Conservation (phyloP, 1,140 invertebrate species). For the Magallana gigas region DNA sequence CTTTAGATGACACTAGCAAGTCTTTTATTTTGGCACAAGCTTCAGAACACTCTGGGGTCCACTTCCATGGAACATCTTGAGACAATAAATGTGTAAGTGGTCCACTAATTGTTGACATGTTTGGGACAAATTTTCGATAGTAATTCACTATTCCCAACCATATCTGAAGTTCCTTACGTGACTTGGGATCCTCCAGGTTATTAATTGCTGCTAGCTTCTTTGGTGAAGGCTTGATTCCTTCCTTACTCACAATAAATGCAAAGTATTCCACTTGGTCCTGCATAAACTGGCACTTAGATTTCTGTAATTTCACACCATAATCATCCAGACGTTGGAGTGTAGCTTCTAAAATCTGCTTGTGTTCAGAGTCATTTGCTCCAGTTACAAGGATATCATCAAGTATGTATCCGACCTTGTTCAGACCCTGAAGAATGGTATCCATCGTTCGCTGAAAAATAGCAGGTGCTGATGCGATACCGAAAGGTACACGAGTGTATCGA, state of each 20-base stretch:
- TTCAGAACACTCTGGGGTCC: constrained; percentile 45
- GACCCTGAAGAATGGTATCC: constrained; percentile 69
- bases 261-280: constrained; percentile 42
- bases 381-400: too few species aligned
- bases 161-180: constrained; percentile 35
- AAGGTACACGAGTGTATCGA: constrained; percentile 50
- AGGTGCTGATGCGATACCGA: constrained; percentile 75
- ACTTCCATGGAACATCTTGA: constrained; percentile 46
- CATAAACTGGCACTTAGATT: constrained; percentile 56
- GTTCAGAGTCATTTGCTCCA: too few species aligned
- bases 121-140: constrained; percentile 54
- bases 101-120: constrained; percentile 44
- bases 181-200: constrained; percentile 32
- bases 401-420: too few species aligned
- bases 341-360: too few species aligned
- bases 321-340: too few species aligned
- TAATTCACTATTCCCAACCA: constrained; percentile 52
- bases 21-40: constrained; percentile 50
- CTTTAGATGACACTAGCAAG: background rate
- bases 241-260: constrained; percentile 1
- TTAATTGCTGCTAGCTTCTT: constrained; percentile 45
- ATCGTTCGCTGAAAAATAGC: constrained; percentile 80
- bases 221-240: constrained; percentile 41
- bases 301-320: too few species aligned
- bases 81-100: constrained; percentile 51